Conservation (phyloP, 2,113 vertebrate genomes). For the Chaetops frenatus region DNA sequence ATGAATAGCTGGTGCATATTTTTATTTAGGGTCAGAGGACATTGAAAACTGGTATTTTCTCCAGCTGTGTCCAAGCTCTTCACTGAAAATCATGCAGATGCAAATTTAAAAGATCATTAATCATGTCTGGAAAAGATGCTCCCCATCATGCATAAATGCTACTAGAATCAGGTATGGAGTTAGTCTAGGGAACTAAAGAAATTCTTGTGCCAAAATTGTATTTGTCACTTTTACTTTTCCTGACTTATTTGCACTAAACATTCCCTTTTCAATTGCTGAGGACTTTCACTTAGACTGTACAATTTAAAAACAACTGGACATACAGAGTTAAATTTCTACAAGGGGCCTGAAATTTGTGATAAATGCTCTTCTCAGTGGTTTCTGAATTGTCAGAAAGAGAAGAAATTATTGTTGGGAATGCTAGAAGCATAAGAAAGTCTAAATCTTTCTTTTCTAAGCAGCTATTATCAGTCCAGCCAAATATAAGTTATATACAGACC, state of each 20-base stretch:
- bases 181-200: background rate
- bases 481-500: background rate
- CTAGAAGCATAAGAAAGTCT: background rate
- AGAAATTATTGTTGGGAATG: background rate
- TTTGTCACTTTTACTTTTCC: background rate
- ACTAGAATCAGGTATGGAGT: background rate
- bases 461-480: background rate
- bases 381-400: background rate
- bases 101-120: background rate
- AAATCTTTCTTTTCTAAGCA: background rate
- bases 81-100: background rate
- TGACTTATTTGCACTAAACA: background rate
- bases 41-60: background rate
- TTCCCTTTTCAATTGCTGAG: background rate
- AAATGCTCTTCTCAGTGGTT: background rate
- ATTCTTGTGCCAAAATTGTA: background rate
- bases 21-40: background rate
- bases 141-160: background rate
- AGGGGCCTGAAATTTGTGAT: background rate
- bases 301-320: background rate
- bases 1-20: background rate
- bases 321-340: background rate
- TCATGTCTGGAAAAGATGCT: background rate
- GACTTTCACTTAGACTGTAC: background rate
- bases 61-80: background rate